Percentiles rank a stretch among this genome's conserved stretches.
Conservation (phyloP, 1,140 invertebrate species). For the Drosophila sp. region DNA sequence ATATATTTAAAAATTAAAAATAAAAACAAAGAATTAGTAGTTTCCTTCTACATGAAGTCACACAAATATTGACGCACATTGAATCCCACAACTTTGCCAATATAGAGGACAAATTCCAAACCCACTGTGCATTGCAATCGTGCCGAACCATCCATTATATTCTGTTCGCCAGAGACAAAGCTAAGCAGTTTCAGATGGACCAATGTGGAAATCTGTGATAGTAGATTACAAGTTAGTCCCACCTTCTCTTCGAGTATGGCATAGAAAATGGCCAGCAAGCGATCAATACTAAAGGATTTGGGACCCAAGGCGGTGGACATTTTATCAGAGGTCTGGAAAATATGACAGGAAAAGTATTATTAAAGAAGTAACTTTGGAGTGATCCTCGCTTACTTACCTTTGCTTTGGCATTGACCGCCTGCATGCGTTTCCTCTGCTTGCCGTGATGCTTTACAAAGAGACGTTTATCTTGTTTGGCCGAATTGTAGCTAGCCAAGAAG, state of each 20-base stretch:
- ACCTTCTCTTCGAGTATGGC: constrained; percentile 93
- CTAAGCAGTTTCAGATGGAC: constrained; percentile 88
- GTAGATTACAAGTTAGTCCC: constrained; percentile 91
- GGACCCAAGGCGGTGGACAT: constrained; percentile 86
- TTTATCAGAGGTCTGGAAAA: constrained; percentile 83
- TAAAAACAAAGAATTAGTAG: background rate
- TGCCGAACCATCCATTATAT: constrained; percentile 85
- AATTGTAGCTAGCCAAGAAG: constrained; percentile 95
- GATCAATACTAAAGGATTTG: constrained; percentile 91
- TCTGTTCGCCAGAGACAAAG: constrained; percentile 86
- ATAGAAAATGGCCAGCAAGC: constrained; percentile 95
- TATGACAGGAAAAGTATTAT: no score
- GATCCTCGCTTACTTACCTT: constrained; percentile 54
- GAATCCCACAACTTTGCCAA: constrained; percentile 89
- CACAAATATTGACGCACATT: constrained; percentile 90
- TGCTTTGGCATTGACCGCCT: constrained; percentile 85
- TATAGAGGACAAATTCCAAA: constrained; percentile 87
- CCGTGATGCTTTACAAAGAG: constrained; percentile 91
- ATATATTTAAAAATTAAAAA: constrained; percentile 70
- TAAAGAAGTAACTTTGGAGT: no score
- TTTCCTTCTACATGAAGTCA: constrained; percentile 85
- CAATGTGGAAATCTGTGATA: constrained; percentile 90
- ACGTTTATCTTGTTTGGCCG: constrained; percentile 91
- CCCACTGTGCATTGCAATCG: constrained; percentile 90
- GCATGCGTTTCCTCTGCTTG: constrained; percentile 85